Base-by-base conservation (phyloP, 2,113 vertebrate genomes). In the Sebastes schlegelii region DNA sequence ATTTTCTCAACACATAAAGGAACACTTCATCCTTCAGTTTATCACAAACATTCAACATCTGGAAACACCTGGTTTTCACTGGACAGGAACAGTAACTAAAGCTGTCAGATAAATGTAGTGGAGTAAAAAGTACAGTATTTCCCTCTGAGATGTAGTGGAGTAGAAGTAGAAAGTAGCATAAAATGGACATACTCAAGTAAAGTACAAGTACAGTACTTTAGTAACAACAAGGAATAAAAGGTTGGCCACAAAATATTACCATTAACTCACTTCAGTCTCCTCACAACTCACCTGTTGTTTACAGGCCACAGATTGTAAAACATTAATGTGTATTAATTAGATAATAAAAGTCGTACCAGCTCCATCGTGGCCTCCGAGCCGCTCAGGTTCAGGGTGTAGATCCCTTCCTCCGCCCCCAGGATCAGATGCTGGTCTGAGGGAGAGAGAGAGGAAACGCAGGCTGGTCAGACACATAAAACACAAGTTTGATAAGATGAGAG, bases 361-460 rank as follows among this genome's bases (percentile, higher is more conserved):
- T 98, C 97, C 89, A 98, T 93, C 0, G 96, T 97, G 66, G 96
- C 95, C 70, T 98, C 97, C 0, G 94, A 60, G 12, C 97, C 92
- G 14, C 90, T 96, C 48, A 96, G 94, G 90, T 97, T 98, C 82
- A 98, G 80, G 60, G 95, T 97, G 89, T 97, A 98, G 80, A 98
- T 97, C 0, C 97, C 97, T 73, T 98, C 96, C 48, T 98, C 97
- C 0, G 97, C 95, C 3, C 96, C 97, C 77, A 98, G 93, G 75
- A 98, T 96, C 81, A 98, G 91, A 78, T 97, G 95, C 26, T 95
- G 95, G 58, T 98, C 97, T 98, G 87, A 66, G 52, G 42, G 13
- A 40, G 19, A 26, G 23, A 68, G 61, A 71, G 16, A 40, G 42
- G 19, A 43, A 0, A 74, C 1, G 61, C 4, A 64, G 4, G 14